Base-by-base conservation (phyloP, 2,113 vertebrate genomes). In the Anhinga anhinga region DNA sequence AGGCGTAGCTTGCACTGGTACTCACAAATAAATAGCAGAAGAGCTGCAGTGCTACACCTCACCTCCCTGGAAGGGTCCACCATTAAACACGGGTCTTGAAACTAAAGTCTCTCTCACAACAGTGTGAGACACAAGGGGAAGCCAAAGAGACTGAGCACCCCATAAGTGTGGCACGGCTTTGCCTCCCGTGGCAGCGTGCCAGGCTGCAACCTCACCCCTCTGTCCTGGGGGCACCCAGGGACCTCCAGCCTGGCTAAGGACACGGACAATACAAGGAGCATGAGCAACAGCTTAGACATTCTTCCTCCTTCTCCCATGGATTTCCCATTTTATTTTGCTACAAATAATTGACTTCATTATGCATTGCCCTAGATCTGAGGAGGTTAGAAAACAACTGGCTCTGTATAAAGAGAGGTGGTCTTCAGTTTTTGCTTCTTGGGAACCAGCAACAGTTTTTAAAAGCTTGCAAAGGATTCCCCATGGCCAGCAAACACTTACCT, bases 81-180 rank as follows among this genome's bases (percentile, higher is more conserved):
- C 26, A 4, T 38, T 78, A 56, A 69, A 70, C 38, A 30, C 0
- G 1, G 18, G 10, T 74, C 44, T 32, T 63, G 72, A 66, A 73
- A 62, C 12, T 38, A 8, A 32, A 70, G 34, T 22, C 30, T 77
- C n/a, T 62, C n/a, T 47, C 32, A 29, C 7, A 15, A 6, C 10
- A 12, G 1, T 2, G 10, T 34, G 65, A 93, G 87, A 15, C 7
- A 49, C 18, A 14, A n/a, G 22, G 47, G 55, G 55, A 87, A 79
- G 25, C 5, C 27, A 36, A 21, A 66, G 55, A 53, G 15, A 10
- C 47, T 67, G 63, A 58, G 40, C 30, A 44, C 11, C 25, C n/a
- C 3, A 0, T 5, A 30, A 3, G 0, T 4, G 9, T 42, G 40
- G 17, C 79, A 55, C 0, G 0, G 25, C 11, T 44, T 67, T 91